phyloP scores from a whole-genome alignment of 2,113 vertebrate species.

The Sinocyclocheilus anshuiensis region DNA sequence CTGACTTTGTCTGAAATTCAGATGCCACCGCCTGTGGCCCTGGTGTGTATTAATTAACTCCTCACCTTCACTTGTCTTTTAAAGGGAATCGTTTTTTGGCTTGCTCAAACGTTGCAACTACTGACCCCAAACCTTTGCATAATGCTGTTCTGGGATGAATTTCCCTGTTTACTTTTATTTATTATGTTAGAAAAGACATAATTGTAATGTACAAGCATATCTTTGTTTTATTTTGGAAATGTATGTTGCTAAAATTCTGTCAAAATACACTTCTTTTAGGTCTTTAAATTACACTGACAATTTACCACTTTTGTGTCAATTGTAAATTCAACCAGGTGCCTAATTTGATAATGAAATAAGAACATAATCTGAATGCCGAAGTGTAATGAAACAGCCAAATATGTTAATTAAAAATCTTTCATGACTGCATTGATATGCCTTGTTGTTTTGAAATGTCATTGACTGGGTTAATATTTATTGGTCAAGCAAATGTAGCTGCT shows the following conservation, averaged over 20 bases:
- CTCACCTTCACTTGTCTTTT: neutral
- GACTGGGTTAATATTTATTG: neutral
- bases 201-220: neutral
- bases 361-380: neutral
- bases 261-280: neutral
- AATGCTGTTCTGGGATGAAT: neutral
- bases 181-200: neutral
- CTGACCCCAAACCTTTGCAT: slow-evolving; percentile 9
- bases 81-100: neutral
- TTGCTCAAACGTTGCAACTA: neutral
- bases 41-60: slow-evolving; percentile 2
- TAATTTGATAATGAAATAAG: neutral
- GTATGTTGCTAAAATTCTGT: neutral
- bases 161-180: slow-evolving; percentile 20
- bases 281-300: neutral
- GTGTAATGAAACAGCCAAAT: slow-evolving; percentile 11
- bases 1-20: slow-evolving; percentile 39
- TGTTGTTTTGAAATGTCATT: neutral
- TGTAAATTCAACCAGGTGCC: slow-evolving; percentile 17
- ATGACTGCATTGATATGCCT: neutral
- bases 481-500: neutral
- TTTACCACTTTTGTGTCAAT: neutral
- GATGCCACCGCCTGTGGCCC: slow-evolving; percentile 5
- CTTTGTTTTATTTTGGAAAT: neutral
- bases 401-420: slow-evolving; percentile 2